A percentile compares a stretch with the other conserved stretches of the same genome.
Conservation (phyloP, 2,797 vertebrate genomes). For the Myoxocephalus aenaeus region DNA sequence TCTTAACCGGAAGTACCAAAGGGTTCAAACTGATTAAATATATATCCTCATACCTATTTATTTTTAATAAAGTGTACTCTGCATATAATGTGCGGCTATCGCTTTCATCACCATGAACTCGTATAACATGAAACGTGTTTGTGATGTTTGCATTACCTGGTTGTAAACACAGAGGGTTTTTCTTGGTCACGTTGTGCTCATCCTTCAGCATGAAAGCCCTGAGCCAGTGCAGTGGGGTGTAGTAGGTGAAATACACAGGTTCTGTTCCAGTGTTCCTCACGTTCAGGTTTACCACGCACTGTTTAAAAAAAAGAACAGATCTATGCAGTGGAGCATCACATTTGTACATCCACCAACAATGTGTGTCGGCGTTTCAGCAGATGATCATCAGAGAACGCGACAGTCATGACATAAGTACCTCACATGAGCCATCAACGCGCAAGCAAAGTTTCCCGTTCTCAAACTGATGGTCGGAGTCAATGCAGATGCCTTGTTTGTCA, state of each 20-base stretch:
- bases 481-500: conserved; percentile 83
- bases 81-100: background rate
- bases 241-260: conserved; percentile 81
- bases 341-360: background rate
- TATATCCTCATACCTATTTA: background rate
- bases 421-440: background rate
- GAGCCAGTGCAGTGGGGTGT: conserved; percentile 66
- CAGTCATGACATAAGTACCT: conserved; percentile 61
- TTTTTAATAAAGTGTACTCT: background rate
- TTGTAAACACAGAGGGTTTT: conserved; percentile 73
- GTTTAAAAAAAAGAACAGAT: background rate
- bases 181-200: conserved; percentile 65
- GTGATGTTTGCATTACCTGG: conserved; percentile 79
- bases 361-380: background rate
- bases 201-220: conserved; percentile 78
- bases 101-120: background rate
- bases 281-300: conserved; percentile 55
- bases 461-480: conserved; percentile 65
- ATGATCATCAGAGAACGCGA: background rate
- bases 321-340: background rate
- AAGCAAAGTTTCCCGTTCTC: conserved; percentile 76
- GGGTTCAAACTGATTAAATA: background rate
- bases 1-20: background rate
- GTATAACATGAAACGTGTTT: background rate
- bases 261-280: conserved; percentile 83